Evolutionary conservation across 2,888 invertebrate genomes (phyloP), one percentile per base, ranked within the genome.

Genomic region (Scaptomyza caliginosa): DNA sequence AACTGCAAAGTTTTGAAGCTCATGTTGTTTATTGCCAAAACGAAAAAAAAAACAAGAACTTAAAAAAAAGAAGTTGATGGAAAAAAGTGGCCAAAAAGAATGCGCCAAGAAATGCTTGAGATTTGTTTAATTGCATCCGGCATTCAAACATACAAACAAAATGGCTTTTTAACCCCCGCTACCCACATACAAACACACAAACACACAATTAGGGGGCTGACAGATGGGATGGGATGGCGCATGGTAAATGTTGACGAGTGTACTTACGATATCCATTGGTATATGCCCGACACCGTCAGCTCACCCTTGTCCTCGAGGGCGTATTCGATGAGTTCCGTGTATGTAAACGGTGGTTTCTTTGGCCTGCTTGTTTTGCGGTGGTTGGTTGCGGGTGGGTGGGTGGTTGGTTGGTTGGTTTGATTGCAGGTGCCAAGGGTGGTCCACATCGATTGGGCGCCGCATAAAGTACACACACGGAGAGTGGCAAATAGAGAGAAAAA

Each of bases 181-280:
- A n/a, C n/a, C n/a, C n/a, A n/a, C n/a, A n/a, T n/a, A n/a, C n/a
- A n/a, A n/a, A n/a, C n/a, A n/a, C n/a, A n/a, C n/a, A n/a, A 32
- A n/a, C 24, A 11, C 6, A 34, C 13, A 16, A 17, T 36, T 23
- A 26, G 36, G 38, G 11, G 42, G 21, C n/a, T n/a, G n/a, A n/a
- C n/a, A n/a, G 40, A 17, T 13, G 16, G 24, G 49, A 36, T 7
- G 19, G 34, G 24, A 40, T 23, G 54, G 36, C 16, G 30, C 23
- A 21, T 43, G 34, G 55, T 39, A 38, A 40, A 46, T 36, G 16
- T 49, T 50, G 51, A 40, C 36, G 49, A 63, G 64, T 34, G 34
- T 84, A 95, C 97, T 96, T 92, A 97, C 97, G 97, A 96, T 88
- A 97, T 97, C 97, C 97, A 97, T 85, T 96, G 95, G 91, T 97